Base-by-base conservation (phyloP, 1,140 invertebrate genomes). In the Manduca sexta region DNA sequence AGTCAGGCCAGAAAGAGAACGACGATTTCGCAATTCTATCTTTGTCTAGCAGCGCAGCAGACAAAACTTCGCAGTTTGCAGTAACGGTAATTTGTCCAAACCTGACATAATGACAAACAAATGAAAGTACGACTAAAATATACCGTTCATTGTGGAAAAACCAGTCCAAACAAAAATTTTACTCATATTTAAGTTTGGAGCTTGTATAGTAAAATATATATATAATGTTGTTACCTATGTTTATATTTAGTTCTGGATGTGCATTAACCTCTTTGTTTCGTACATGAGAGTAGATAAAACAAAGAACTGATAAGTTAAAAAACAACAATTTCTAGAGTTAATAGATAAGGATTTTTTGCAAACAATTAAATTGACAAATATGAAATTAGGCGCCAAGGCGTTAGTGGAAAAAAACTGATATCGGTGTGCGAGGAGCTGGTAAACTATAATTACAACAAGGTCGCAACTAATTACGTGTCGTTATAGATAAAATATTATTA, bases 31-130 rank as follows among this genome's bases (percentile, higher is more conserved):
- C 61, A 35, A 59, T 44, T 60, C 48, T 49, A 31, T 66, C 60
- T 62, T 58, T 67, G 44, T 71, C 60, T 63, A 56, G 47, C 58
- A 56, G 52, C 41, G 26, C 39, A 54, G 53, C 52, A 50, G 49
- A 56, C 53, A 52, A 47, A 42, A 40, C 51, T 26, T 43, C 41
- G 14, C 12, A 55, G 16, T 52, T 52, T 46, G 49, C 44, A 47
- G 39, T 71, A 73, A 73, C 73, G 63, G 71, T 72, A 60, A 60
- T 59, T 56, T 64, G 53, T 52, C 56, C 54, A 64, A 69, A 64
- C 67, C 58, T 63, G 65, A 67, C 54, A 57, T 62, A 56, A 63
- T 61, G 63, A 73, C 67, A 69, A 74, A 60, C 52, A 65, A 69
- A 66, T 56, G 59, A 68, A 64, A 64, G 69, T 65, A 59, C 41